A percentile compares a stretch with the other conserved stretches of the same genome.
Conservation (phyloP, 1,140 invertebrate species). For the Magallana ariakensis region DNA sequence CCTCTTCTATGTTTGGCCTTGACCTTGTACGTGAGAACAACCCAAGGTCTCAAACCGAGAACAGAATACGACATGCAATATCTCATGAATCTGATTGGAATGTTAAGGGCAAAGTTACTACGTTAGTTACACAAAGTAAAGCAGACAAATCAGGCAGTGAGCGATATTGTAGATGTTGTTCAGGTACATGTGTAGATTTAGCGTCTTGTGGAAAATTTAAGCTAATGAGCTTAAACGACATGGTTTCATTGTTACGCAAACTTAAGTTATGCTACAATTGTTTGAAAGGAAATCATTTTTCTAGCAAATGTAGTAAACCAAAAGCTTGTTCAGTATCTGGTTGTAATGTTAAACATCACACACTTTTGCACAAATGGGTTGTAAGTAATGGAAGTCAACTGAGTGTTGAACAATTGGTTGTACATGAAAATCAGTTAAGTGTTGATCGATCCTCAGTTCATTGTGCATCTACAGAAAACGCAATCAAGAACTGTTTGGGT, state of each 20-base stretch:
- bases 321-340: background rate
- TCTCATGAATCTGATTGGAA: background rate
- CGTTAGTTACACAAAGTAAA: background rate
- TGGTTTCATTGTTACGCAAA: background rate
- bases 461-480: background rate
- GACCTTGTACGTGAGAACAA: background rate
- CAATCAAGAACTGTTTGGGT: slow-evolving; percentile 33
- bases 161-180: slow-evolving; percentile 35
- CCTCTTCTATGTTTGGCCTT: background rate
- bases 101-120: background rate
- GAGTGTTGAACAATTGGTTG: no score
- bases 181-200: slow-evolving; percentile 41
- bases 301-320: slow-evolving; percentile 1
- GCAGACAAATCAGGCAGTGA: background rate
- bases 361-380: background rate
- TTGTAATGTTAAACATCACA: slow-evolving; percentile 9
- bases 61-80: background rate
- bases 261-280: slow-evolving; percentile 43
- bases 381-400: no score
- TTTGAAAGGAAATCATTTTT: background rate
- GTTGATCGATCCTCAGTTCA: background rate
- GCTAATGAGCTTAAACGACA: slow-evolving; percentile 16
- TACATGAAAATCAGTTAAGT: no score
- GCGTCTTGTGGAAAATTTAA: slow-evolving; percentile 39
- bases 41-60: background rate